Percentiles rank a stretch among this genome's conserved stretches.
Evolutionary conservation across 2,888 invertebrate genomes (phyloP).

Genomic region (Dolichopus griseipennis): DNA sequence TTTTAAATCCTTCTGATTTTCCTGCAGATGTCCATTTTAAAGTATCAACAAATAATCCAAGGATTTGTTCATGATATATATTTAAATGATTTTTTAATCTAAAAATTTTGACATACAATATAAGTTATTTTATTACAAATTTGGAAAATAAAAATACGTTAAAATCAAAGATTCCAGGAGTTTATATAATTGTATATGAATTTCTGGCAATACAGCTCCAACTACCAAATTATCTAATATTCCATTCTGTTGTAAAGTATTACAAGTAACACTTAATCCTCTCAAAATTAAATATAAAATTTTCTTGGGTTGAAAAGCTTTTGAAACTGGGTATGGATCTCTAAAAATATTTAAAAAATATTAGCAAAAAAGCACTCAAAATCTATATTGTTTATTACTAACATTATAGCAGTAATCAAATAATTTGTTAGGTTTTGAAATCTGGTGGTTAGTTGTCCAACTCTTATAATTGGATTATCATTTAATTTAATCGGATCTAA

Average conservation of each 20-base stretch:
- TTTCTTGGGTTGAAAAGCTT: slow-evolving; percentile 29
- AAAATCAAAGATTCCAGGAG: slow-evolving; percentile 28
- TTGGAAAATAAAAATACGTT: slow-evolving; percentile 23
- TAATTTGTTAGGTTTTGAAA: slow-evolving; percentile 28
- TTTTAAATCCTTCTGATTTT: slow-evolving; percentile 25
- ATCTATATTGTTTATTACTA: slow-evolving; percentile 1
- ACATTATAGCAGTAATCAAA: slow-evolving; percentile 28
- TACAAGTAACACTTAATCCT: slow-evolving; percentile 31
- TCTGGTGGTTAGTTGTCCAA: slow-evolving; percentile 26
- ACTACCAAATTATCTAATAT: slow-evolving; percentile 32
- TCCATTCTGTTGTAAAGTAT: slow-evolving; percentile 27
- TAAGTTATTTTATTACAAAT: slow-evolving; percentile 9
- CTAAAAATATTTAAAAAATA: slow-evolving; percentile 20
- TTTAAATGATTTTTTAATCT: slow-evolving; percentile 29
- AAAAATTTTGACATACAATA: slow-evolving; percentile 8
- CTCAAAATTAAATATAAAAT: slow-evolving; percentile 31
- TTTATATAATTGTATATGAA: slow-evolving; percentile 29
- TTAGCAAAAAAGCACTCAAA: not conserved
- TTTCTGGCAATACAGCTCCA: slow-evolving; percentile 28
- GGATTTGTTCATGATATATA: slow-evolving; percentile 26
- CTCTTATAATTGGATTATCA: slow-evolving; percentile 28
- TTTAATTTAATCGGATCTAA: slow-evolving; percentile 22
- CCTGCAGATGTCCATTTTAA: slow-evolving; percentile 32
- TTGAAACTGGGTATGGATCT: slow-evolving; percentile 34
- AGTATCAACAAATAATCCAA: slow-evolving; percentile 28